A percentile compares a stretch with the other conserved stretches of the same genome.
Evolutionary conservation across 1,140 invertebrate genomes (phyloP).

Genomic region (Macrostomum lignano): DNA sequence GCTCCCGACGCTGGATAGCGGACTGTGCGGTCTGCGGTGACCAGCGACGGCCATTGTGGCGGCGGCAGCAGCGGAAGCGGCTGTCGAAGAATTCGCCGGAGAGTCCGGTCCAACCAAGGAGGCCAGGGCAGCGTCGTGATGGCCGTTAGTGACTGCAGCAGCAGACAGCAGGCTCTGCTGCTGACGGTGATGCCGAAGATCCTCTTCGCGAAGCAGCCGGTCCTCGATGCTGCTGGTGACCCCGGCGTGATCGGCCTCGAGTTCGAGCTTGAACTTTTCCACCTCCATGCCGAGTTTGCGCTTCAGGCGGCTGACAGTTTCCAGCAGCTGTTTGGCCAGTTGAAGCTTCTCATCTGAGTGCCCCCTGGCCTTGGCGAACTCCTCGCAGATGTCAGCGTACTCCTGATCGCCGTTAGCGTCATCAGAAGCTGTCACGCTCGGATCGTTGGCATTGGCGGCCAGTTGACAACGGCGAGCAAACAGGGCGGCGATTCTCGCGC

Average conservation of each 20-base stretch:
- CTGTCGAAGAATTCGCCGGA: too few relatives aligned
- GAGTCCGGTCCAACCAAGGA: too few relatives aligned
- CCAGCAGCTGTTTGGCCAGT: not conserved
- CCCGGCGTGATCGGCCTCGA: conserved; percentile 86
- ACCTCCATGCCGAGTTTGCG: conserved; percentile 59
- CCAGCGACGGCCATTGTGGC: too few relatives aligned
- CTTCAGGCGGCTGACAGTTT: not conserved
- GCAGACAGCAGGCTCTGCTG: too few relatives aligned
- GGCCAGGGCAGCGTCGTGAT: too few relatives aligned
- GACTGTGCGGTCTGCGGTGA: too few relatives aligned
- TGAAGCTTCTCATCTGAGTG: conserved; percentile 1
- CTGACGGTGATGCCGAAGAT: too few relatives aligned
- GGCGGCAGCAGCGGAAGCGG: too few relatives aligned
- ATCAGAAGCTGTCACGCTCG: not conserved
- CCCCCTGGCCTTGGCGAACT: conserved; percentile 3
- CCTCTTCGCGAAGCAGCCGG: too few relatives aligned
- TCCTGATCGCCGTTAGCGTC: not conserved
- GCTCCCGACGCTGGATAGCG: too few relatives aligned
- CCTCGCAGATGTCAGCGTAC: not conserved
- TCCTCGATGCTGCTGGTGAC: conserved; percentile 85
- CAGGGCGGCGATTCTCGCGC: not conserved
- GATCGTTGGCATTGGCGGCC: not conserved
- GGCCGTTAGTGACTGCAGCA: too few relatives aligned
- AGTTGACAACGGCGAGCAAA: conserved; percentile 1
- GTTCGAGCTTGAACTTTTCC: conserved; percentile 79